Conservation (phyloP, 2,888 invertebrate species). For the Polyommatus iphigenia region DNA sequence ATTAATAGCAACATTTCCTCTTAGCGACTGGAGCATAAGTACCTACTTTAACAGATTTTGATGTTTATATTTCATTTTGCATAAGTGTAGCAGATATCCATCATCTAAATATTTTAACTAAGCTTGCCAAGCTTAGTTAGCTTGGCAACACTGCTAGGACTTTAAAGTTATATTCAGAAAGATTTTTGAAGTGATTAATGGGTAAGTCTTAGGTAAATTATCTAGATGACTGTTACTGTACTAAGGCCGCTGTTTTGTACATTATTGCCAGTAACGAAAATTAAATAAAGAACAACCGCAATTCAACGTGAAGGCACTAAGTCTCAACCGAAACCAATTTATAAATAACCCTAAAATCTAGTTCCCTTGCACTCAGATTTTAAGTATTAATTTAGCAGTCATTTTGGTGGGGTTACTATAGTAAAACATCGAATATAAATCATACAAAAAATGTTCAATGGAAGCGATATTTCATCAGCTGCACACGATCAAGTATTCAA, state of each 20-base stretch:
- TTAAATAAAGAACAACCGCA: slow-evolving; percentile 6
- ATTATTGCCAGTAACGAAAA: slow-evolving; percentile 10
- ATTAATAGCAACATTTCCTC: background rate
- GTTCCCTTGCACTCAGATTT: slow-evolving; percentile 45
- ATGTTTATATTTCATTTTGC: background rate
- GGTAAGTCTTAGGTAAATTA: background rate
- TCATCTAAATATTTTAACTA: background rate
- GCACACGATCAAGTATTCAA: background rate
- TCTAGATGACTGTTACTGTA: background rate
- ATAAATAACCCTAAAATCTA: slow-evolving; percentile 49
- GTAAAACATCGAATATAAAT: background rate
- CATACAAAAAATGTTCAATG: background rate
- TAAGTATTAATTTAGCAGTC: slow-evolving; percentile 36
- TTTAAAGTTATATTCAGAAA: background rate
- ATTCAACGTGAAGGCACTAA: slow-evolving; percentile 33
- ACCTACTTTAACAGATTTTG: background rate
- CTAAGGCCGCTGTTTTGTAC: slow-evolving; percentile 22
- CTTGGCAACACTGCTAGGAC: background rate
- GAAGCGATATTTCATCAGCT: slow-evolving; percentile 5
- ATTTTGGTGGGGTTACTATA: slow-evolving; percentile 29
- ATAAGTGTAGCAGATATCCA: background rate
- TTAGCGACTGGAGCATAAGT: background rate
- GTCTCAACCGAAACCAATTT: slow-evolving; percentile 29
- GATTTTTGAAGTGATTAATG: background rate
- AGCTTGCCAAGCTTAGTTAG: background rate